Percentiles rank a stretch among this genome's conserved stretches.
Conservation (phyloP, 2,113 vertebrate species). For the Dinomys branickii region DNA sequence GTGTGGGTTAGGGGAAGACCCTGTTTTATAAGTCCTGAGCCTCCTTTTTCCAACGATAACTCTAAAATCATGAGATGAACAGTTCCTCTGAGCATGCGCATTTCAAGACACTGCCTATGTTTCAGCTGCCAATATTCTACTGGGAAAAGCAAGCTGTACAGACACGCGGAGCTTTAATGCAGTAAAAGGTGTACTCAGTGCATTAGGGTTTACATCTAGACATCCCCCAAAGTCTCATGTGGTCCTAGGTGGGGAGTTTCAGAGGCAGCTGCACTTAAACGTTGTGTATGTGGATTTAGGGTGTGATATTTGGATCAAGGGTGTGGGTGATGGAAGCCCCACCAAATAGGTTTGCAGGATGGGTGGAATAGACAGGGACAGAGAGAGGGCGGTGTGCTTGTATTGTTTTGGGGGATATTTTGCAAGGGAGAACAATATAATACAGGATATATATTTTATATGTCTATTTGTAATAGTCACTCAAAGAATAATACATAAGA, state of each 20-base stretch:
- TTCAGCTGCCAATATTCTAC: background rate
- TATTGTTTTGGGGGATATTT: too few species aligned
- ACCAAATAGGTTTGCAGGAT: background rate
- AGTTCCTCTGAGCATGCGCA: background rate
- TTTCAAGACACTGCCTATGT: background rate
- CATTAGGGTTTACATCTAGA: rapidly evolving
- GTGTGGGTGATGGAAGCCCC: background rate
- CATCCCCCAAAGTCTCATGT: background rate
- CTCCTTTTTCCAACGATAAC: background rate
- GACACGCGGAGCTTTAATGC: background rate
- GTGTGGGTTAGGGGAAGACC: background rate
- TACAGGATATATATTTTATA: too few species aligned
- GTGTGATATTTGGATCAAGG: background rate
- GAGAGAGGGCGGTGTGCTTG: background rate
- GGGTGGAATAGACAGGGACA: background rate
- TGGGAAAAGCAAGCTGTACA: background rate
- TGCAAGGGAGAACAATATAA: too few species aligned
- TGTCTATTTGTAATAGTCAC: too few species aligned
- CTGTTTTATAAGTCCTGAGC: background rate
- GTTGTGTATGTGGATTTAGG: background rate
- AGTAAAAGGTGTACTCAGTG: background rate
- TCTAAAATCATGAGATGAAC: background rate
- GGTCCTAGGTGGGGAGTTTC: background rate
- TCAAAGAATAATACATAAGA: too few species aligned
- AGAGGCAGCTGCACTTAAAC: background rate